phyloP scores from a whole-genome alignment of 2,797 vertebrate species.

The Rhynchotus rufescens region DNA sequence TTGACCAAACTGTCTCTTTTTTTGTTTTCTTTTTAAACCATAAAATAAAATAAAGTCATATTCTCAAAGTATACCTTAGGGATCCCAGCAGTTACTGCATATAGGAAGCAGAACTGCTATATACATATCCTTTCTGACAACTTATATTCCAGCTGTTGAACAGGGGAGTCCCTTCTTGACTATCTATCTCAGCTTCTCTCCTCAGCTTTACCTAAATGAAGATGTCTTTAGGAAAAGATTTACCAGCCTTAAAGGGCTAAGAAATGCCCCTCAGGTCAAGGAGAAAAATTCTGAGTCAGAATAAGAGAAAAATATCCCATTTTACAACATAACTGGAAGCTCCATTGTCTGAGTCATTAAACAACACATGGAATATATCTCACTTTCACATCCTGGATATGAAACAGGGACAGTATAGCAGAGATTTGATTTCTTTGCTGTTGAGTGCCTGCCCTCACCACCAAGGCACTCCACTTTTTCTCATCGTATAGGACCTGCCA shows the following conservation, averaged over 20 bases:
- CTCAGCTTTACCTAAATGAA: not conserved
- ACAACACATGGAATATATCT: fast-evolving
- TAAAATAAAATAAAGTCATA: not conserved
- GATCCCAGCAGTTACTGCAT: not conserved
- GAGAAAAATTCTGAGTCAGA: not conserved
- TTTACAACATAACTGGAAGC: not conserved
- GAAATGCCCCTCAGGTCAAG: not conserved
- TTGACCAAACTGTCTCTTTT: not conserved
- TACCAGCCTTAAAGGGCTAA: not conserved
- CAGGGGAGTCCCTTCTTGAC: not conserved
- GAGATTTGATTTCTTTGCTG: not conserved
- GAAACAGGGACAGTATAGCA: not conserved
- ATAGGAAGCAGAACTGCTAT: not conserved
- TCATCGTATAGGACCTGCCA: not conserved
- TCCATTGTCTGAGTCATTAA: not conserved
- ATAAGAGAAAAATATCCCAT: not conserved
- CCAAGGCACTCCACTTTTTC: fast-evolving
- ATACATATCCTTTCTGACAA: not conserved
- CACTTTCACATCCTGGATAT: not conserved
- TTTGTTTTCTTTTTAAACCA: not conserved
- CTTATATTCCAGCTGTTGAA: not conserved
- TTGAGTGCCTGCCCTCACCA: not conserved
- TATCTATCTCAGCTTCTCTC: fast-evolving
- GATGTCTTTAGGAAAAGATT: not conserved
- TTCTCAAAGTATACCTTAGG: not conserved